Evolutionary conservation across 2,888 invertebrate species (phyloP).

Genomic region (Podabrus alpinus): DNA sequence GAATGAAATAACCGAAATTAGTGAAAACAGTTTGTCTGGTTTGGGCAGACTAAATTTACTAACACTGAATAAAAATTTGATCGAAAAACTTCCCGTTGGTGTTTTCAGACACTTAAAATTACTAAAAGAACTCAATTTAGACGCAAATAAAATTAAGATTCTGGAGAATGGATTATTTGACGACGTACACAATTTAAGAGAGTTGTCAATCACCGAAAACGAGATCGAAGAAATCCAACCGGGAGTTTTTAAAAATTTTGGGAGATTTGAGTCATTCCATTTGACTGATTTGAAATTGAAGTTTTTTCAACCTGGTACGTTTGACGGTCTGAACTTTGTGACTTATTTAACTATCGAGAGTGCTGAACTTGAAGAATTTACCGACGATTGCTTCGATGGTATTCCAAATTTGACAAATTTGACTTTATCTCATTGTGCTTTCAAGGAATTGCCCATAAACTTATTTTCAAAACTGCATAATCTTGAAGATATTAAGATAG

Average conservation of each 20-base stretch:
- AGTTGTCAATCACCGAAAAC: constrained; percentile 1
- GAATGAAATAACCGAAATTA: not conserved
- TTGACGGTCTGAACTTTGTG: not conserved
- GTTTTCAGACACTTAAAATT: not conserved
- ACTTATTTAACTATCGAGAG: not conserved
- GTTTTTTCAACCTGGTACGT: not conserved
- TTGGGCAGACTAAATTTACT: not conserved
- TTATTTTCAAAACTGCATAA: not conserved
- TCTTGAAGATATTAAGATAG: not conserved
- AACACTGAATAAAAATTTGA: not conserved
- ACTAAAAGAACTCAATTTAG: not conserved
- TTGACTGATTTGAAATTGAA: not conserved
- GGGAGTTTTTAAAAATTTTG: not conserved
- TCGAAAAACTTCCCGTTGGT: not conserved
- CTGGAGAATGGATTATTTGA: not conserved
- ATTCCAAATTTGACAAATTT: not conserved
- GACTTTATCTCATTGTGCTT: not conserved
- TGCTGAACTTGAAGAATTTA: not conserved
- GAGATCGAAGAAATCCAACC: not conserved
- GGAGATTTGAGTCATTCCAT: not conserved
- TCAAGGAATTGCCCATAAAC: not conserved
- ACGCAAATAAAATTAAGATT: not conserved
- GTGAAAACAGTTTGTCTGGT: not conserved
- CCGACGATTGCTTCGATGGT: not conserved
- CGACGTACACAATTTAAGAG: not conserved